Evolutionary conservation across 2,797 vertebrate species (phyloP).

Genomic region (Xerus rutilus): DNA sequence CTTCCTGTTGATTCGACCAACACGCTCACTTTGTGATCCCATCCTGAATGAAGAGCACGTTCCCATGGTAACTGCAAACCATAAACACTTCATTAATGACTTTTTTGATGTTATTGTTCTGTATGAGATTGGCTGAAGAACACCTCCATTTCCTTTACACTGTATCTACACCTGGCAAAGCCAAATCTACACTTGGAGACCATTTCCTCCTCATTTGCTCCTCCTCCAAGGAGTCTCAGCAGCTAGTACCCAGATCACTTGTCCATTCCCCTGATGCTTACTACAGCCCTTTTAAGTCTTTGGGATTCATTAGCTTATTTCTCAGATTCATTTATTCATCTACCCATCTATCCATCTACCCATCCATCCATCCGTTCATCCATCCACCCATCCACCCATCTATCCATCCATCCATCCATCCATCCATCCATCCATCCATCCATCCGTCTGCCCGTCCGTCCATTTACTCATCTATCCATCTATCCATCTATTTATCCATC

Average conservation of each 20-base stretch:
- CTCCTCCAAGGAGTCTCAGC: neutral
- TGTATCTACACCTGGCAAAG: neutral
- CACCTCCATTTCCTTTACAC: neutral
- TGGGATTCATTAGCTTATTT: neutral
- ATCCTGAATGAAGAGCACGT: neutral
- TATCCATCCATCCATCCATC: neutral
- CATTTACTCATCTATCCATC: too few relatives aligned
- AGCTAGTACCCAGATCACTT: neutral
- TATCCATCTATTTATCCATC: neutral
- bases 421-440: too few relatives aligned
- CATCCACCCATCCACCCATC: neutral
- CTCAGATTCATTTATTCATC: neutral
- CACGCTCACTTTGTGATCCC: constrained; percentile 54
- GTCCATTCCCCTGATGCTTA: neutral
- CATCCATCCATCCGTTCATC: neutral
- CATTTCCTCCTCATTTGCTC: neutral
- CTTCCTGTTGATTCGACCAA: constrained; percentile 59
- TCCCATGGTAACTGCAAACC: neutral
- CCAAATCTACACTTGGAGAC: neutral
- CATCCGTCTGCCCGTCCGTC: neutral
- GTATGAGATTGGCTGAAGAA: neutral
- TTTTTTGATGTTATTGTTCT: neutral
- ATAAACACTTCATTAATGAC: neutral
- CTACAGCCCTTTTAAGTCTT: neutral
- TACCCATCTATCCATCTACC: neutral